Evolutionary conservation across 2,113 vertebrate genomes (phyloP), one percentile per base, ranked within the genome.

Genomic region (crab-eating macaque (Macaca fascicularis)): DNA sequence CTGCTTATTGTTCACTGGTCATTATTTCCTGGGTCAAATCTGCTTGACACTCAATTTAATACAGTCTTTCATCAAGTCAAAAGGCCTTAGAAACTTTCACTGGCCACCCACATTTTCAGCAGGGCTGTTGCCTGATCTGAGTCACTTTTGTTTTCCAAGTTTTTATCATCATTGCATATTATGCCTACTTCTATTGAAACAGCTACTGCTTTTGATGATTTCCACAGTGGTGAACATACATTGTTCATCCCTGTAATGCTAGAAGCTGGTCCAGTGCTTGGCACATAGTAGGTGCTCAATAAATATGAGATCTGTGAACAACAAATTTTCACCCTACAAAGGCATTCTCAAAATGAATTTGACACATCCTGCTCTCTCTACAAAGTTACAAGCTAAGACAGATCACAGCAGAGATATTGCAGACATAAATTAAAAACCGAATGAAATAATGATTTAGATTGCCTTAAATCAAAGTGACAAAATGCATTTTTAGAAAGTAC

Each of bases 21-120:
- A 72, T 95, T 97, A 95, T 96, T 97, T 98, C 92, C 94, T 83
- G 86, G 80, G 90, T 97, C 96, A 97, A 69, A 87, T 93, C 59
- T 70, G 59, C 67, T 93, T 84, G 87, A 95, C 88, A 85, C 83
- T 96, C 96, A 88, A 38, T 95, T 96, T 83, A 94, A 84, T 84
- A 75, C 17, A 83, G 76, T 52, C 93, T 98, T 97, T 95, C 87
- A 93, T 90, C 84, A 95, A 93, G 88, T 35, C 72, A 45, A 94
- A 97, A 96, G 89, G 67, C 57, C 84, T 95, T 81, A 67, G 52
- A 96, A 96, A 95, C 92, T 89, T 95, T 87, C 78, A 35, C 55
- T 94, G 89, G 61, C 89, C 93, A 95, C 70, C 87, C 80, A 93
- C 86, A 81, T 87, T 92, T 93, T 87, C 72, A 89, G 30, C 52